Base-by-base conservation (phyloP, 2,113 vertebrate genomes). In the Sebastes schlegelii region DNA sequence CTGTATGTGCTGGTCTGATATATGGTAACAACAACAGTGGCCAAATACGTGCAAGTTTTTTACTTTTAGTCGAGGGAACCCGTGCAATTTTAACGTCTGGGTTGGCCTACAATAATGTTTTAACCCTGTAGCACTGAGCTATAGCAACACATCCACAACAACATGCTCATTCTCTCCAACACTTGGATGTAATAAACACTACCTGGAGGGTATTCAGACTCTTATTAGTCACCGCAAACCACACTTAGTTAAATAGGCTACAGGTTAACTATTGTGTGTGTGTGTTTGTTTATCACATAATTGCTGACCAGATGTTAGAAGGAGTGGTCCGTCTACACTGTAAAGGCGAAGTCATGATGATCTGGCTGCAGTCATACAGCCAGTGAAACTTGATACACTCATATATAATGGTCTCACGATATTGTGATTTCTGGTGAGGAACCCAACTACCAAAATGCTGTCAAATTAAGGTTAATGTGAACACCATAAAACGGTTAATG, bases 321-420 rank as follows among this genome's bases (percentile, higher is more conserved):
- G 80, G 86, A 82, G 86, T 83, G 67, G 68, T 68, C 60, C 42
- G 2, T 43, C 6, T 6, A 16, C 14, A 48, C 23, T 26, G 8
- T 9, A 46, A 90, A 79, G 84, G 57, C 86, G 90, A 92, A 91
- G 90, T 61, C 42, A 49, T 57, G 23, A 62, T 71, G 8, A 67
- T 76, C 49, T 61, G 19, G 17, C 62, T 76, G 58, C 60, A 80
- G 62, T 34, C 61, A 34, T 48, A 34, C 51, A 66, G 40, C 43
- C 71, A 76, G 19, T 64, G 45, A 69, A 80, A 78, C 12, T 1
- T 76, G 21, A 85, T 48, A 23, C 46, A 61, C 34, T 14, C 2
- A 62, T 8, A 12, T 5, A 52, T 13, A 65, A 42, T n/a, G 68
- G 4, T 54, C 1, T 57, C 23, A 78, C 58, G n/a, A 8, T 67